Base-by-base conservation (phyloP, 2,888 invertebrate genomes). In the Hydroisotoma schaefferi region DNA sequence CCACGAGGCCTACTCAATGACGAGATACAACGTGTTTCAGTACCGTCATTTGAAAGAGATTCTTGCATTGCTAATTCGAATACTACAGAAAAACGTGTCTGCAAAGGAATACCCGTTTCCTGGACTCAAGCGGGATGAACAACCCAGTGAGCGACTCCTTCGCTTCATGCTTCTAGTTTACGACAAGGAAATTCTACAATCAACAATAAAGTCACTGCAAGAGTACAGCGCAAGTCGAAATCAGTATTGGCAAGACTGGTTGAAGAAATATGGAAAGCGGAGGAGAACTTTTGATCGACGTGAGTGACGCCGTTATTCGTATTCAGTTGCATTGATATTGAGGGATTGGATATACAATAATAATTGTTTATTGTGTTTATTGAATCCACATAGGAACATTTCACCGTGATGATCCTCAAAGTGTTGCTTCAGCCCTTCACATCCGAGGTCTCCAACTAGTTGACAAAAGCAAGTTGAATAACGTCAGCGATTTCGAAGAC, bases 341-440 rank as follows among this genome's bases (percentile, higher is more conserved):
- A 2, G n/a, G n/a, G n/a, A n/a, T n/a, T n/a, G n/a, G n/a, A n/a
- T n/a, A n/a, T n/a, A n/a, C n/a, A n/a, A n/a, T n/a, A 27, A 40
- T 40, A n/a, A 20, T 5, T n/a, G 26, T 40, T 40, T 26, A 33
- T 2, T 58, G 2, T 46, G 46, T 40, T 44, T 6, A 2, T 55
- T 55, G 2, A 10, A 22, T 28, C 2, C 20, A 6, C 10, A 15
- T 27, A 71, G 71, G 71, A 18, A 68, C 68, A 2, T 71, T 71
- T 43, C 67, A 67, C 51, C 57, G 53, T 8, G 67, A 70, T 0
- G 60, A 62, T 55, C 64, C 69, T 22, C 67, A 67, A 43, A 71
- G 71, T 52, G 66, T 71, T n/a, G 71, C 71, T 5, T 68, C 68
- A n/a, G 71, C 69, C 1, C 26, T 71, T 22, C 71, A 71, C 38